Base-by-base conservation (phyloP, 2,797 vertebrate genomes). In the Poliocrania exsul region DNA sequence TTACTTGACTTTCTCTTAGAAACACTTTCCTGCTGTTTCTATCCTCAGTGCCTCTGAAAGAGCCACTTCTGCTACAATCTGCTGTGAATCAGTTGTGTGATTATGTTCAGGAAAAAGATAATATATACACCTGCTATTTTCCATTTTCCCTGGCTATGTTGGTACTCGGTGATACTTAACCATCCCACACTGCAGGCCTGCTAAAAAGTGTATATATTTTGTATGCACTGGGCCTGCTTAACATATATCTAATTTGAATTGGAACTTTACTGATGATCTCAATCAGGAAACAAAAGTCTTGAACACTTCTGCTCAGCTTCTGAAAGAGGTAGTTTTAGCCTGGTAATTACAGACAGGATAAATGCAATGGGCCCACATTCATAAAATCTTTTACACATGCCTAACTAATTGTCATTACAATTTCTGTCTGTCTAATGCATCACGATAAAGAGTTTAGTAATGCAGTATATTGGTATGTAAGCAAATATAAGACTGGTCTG, bases 1-100 rank as follows among this genome's bases (percentile, higher is more conserved):
- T 90, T 88, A 93, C 79, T 92, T 92, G 90, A 92, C 89, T 92
- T 87, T 88, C 86, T 80, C 87, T 89, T 88, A 85, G 81, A 78
- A 95, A 24, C 71, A 87, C 81, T 87, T 93, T 72, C 72, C 81
- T 89, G 72, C 92, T 89, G 51, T 86, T 94, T 86, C 56, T n/a
- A 70, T 37, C 75, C 38, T 81, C 31, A 54, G n/a, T 69, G 35
- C 35, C 23, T 93, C 86, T 83, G 61, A 82, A 86, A 82, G 69
- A 95, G 81, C 83, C 81, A 93, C 93, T 95, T 94, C 81, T 92
- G 49, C 64, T 78, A n/a, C 50, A 95, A 49, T 91, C 74, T 94
- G 46, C 50, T 72, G 61, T 70, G 88, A 87, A 91, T 78, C 84
- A 93, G 40, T 84, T 87, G 51, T 0, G 0, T 85, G 91, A 93